A percentile compares a stretch with the other conserved stretches of the same genome.
Evolutionary conservation across 1,140 invertebrate genomes (phyloP).

Genomic region (Monochamus saltuarius): DNA sequence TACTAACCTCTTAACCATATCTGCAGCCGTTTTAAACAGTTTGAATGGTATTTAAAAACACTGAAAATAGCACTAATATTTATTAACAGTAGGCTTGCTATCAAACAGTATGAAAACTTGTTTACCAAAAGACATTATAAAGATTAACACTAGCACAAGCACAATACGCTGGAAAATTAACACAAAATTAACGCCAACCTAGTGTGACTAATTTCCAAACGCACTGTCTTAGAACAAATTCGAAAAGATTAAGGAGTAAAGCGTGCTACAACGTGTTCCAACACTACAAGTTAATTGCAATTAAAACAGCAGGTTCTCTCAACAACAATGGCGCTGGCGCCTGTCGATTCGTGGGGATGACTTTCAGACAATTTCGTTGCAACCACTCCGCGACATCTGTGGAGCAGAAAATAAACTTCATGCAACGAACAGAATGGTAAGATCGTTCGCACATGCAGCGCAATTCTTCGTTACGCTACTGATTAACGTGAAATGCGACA

Average conservation of each 20-base stretch:
- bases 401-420: neutral
- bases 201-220: neutral
- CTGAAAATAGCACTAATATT: conserved; percentile 19
- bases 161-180: neutral
- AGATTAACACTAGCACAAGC: conserved; percentile 17
- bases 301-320: conserved; percentile 16
- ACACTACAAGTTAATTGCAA: neutral
- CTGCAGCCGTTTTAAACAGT: conserved; percentile 44
- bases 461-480: neutral
- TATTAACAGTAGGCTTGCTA: conserved; percentile 5
- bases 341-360: conserved; percentile 22
- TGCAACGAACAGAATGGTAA: neutral
- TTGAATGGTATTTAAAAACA: conserved; percentile 27
- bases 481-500: neutral
- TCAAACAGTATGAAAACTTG: conserved; percentile 10
- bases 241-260: neutral
- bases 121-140: conserved; percentile 25
- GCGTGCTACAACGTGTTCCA: neutral
- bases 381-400: neutral
- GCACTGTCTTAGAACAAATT: neutral
- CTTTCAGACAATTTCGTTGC: neutral
- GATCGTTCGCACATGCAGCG: neutral
- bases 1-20: conserved; percentile 44
- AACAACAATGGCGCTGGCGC: conserved; percentile 31
- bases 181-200: neutral